Base-by-base conservation (phyloP, 2,797 vertebrate species). In the Botia almorhae region DNA sequence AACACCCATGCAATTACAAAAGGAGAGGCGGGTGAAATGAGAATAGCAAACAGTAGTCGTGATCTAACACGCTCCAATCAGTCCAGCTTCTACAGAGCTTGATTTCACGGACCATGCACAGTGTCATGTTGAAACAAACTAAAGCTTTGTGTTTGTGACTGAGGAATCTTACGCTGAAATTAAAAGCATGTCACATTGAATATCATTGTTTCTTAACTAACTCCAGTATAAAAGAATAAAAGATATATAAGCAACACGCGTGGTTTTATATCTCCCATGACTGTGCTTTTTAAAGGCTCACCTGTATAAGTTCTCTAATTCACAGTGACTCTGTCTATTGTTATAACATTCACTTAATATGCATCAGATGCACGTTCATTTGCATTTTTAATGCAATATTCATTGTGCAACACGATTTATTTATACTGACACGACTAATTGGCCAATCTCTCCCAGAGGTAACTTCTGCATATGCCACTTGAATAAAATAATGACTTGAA, bases 361-460 rank as follows among this genome's bases (percentile, higher is more conserved):
- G 82, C 79, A 86, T 81, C 64, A 80, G 68, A 69, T 68, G 60
- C 51, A 61, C 3, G 61, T 69, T 82, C 70, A 84, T 87, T 87
- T 87, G 76, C 82, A 85, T 87, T 84, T 85, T 87, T 84, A 84
- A 87, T 87, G 78, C 76, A 81, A 84, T 84, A 81, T 84, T 84
- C 81, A 81, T 86, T 84, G 71, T 82, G 73, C 69, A 60, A 69
- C 67, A 69, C 76, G 67, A 75, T 82, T 87, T 83, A 87, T 87
- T 84, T 83, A 81, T 76, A 81, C 83, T 70, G 83, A 83, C 86
- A 82, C 71, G 64, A 78, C 84, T 87, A 87, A 87, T 87, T 84
- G 86, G 81, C 81, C 82, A 73, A 72, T 79, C 80, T 74, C 43
- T 87, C 84, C 83, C 86, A 75, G 58, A 83, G 74, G 83, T 73